Evolutionary conservation across 1,140 invertebrate genomes (phyloP), one percentile per base, ranked within the genome.

Genomic region (Wiebesia pumilae): DNA sequence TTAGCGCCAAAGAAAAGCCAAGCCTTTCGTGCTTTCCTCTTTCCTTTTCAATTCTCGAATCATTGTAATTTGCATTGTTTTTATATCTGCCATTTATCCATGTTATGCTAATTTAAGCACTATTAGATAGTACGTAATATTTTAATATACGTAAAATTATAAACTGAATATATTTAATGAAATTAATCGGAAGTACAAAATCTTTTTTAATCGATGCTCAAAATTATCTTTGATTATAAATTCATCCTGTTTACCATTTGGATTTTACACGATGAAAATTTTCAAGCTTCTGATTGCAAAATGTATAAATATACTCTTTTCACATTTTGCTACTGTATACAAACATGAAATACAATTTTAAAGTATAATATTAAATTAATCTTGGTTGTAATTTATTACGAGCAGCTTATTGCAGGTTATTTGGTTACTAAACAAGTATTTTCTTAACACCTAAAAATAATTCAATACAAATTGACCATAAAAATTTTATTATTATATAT

Each of bases 1-100:
- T 81, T 89, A 89, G 88, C 88, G 89, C 81, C 51, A 86, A 88
- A 87, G 90, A 90, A 91, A 91, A 89, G 90, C 87, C 90, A 89
- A 90, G 88, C 89, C 90, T 90, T 91, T 83, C 71, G 19, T 54
- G 10, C 71, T 43, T 75, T 75, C 14, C 71, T 75, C 71, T 43
- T 73, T 73, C 38, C 71, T 75, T 24, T 43, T n/a, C 71, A 43
- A 75, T 43, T 19, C 71, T 4, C 0, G 38, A 75, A 75, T 75
- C n/a, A 75, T 75, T 75, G 38, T 43, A 38, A 75, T 75, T 75
- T 38, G 38, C 12, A 24, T 43, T 43, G 43, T 75, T 38, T 75
- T 75, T n/a, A n/a, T n/a, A n/a, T 75, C 38, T 75, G 40, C 71
- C 40, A 75, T 38, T 75, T 75, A 75, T 43, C 24, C 43, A 24